Base-by-base conservation (phyloP, 2,113 vertebrate species). In the Oryzias woworae region DNA sequence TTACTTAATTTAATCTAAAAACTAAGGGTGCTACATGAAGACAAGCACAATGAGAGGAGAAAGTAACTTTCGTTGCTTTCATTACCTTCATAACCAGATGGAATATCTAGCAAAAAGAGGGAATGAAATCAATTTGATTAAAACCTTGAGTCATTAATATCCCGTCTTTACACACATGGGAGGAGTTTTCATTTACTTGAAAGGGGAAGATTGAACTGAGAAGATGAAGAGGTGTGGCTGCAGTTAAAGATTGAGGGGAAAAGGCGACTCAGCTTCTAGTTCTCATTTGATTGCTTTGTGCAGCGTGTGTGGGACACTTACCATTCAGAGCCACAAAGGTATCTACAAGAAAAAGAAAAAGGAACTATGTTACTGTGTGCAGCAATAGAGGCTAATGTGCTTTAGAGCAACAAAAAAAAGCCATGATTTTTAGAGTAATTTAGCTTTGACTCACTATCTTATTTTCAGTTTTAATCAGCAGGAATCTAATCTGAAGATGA, bases 311-410 rank as follows among this genome's bases (percentile, higher is more conserved):
- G 45, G 72, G 31, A 71, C 81, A 90, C 96, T 96, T 94, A 98
- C 96, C 96, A 88, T 98, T 98, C 90, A 97, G 90, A 36, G 96
- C 96, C 94, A 98, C 95, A 85, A 98, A 97, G 86, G 95, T 94
- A 93, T 96, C 95, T 97, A 92, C 77, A 95, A 85, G 57, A 65
- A 78, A 71, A 66, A 76, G 56, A 77, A 63, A 68, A 69, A 57
- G 49, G 44, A 72, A 64, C 75, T 24, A 5, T 62, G 77, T 89
- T 84, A 87, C 48, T 66, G 60, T 46, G 18, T 58, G 66, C 71
- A 45, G 53, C 79, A 56, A 85, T 74, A 53, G 23, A 24, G 60
- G 70, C 56, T 69, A 57, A 55, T 62, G 52, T 48, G 71, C 59
- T 73, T 75, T 58, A 36, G 36, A 75, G 75, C 71, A 62, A 78